These are phyloP conservation scores for Ochotona princeps DNA, from an alignment of 2,113 vertebrate genomes.

Conservation along the genomic window DNA sequence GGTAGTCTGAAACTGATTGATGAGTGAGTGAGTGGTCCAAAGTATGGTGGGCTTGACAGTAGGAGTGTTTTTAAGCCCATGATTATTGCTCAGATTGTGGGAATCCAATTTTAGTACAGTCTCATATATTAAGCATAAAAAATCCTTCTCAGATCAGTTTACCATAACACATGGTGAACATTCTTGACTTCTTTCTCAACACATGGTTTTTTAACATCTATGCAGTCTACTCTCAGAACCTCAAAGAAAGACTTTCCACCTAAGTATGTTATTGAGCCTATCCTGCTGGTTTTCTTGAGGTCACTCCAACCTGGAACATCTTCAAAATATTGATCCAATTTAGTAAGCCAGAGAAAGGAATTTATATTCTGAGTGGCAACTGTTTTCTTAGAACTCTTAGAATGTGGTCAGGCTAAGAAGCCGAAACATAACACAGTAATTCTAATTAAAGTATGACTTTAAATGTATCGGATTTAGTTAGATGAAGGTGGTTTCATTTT, in stretches of 20 bases:
- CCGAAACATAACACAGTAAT: constrained; percentile 20
- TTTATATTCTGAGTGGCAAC: constrained; percentile 34
- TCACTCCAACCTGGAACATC: background rate
- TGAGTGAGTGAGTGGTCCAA: background rate
- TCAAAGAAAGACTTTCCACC: background rate
- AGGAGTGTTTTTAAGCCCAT: background rate
- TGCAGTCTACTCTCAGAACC: background rate
- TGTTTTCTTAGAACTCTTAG: constrained; percentile 13
- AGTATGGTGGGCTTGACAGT: background rate
- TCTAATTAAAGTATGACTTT: constrained; percentile 54
- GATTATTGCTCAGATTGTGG: background rate
- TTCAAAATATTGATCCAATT: background rate
- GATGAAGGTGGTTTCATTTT: constrained; percentile 39
- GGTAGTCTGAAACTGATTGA: constrained; percentile 52
- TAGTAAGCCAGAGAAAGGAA: background rate
- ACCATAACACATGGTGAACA: background rate
- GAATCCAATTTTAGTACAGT: background rate
- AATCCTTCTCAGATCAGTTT: background rate
- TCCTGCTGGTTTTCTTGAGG: background rate
- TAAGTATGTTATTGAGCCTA: background rate
- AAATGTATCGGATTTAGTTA: background rate
- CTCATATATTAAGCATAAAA: background rate
- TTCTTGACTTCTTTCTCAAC: background rate
- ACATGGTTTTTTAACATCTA: background rate
- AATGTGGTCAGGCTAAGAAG: background rate